Base-by-base conservation (phyloP, 2,113 vertebrate species). In the Hoplias malabaricus region DNA sequence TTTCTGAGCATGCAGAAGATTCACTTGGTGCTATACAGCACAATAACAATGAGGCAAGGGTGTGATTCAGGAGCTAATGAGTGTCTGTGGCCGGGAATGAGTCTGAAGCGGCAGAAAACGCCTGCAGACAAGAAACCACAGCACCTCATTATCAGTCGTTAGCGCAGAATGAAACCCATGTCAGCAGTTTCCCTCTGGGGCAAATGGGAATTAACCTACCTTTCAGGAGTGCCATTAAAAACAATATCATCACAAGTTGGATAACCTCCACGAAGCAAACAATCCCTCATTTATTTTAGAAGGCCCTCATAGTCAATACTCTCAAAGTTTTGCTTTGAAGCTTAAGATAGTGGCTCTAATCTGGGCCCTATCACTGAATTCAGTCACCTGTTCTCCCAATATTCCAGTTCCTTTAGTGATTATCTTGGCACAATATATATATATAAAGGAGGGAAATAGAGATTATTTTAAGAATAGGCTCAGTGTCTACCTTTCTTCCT, bases 31-130 rank as follows among this genome's bases (percentile, higher is more conserved):
- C 31, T 67, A 53, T 78, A 59, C 43, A 65, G 75, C 53, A 34
- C 42, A 62, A 73, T 73, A 53, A 56, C 77, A 73, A 56, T 56
- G 69, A 56, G 29, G 69, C 66, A 11, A 67, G 62, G 36, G 70
- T 68, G 42, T 46, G 65, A 66, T 25, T 67, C 42, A 27, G 69
- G 73, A 74, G 56, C 48, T 78, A 78, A 78, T 82, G 75, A 78
- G 56, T 69, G 69, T 74, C 34, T 33, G 25, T 62, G 48, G 53
- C 19, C 5, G 29, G 6, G 62, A 77, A 72, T 77, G 42, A 48
- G 50, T 53, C 40, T 13, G 23, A 68, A 73, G 2, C 29, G n/a
- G 21, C 42, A 48, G 63, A 42, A 74, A n/a, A 7, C 8, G 12
- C 54, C 70, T 65, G 63, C 75, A 78, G 29, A 68, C 61, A 53